phyloP scores from a whole-genome alignment of 53 echinoderm and acorn worm species.

The Stichopus horrens region DNA sequence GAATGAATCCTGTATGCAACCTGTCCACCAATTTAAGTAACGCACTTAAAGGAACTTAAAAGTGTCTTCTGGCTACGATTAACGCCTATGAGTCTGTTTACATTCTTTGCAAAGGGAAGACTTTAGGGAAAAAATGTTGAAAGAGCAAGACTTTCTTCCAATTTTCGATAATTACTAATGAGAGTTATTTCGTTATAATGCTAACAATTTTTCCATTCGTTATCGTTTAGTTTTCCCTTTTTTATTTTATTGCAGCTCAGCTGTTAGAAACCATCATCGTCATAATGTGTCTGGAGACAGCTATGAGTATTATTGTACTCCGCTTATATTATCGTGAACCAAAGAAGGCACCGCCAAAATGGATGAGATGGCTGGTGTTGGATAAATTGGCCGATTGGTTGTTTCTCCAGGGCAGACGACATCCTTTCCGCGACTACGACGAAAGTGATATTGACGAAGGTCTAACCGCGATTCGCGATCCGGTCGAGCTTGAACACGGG shows the following conservation, averaged over 20 bases:
- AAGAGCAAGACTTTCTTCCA: no score
- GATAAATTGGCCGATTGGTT: constrained; percentile 66
- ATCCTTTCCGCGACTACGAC: constrained; percentile 45
- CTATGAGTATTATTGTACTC: constrained; percentile 75
- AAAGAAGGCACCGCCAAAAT: constrained; percentile 52
- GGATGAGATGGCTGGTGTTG: constrained; percentile 72
- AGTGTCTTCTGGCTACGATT: no score
- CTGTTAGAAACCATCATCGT: constrained; percentile 75
- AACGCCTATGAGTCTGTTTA: no score
- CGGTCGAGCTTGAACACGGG: constrained; percentile 69
- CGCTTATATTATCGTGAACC: constrained; percentile 74
- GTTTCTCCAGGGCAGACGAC: constrained; percentile 56
- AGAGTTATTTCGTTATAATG: no score
- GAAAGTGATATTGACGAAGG: constrained; percentile 24
- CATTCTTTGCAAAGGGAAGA: no score
- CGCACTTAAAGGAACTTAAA: no score
- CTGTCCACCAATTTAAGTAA: no score
- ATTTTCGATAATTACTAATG: no score
- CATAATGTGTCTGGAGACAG: constrained; percentile 88
- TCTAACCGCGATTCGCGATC: constrained; percentile 46
- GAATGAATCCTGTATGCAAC: no score
- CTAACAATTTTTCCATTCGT: no score
- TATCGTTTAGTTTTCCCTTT: no score
- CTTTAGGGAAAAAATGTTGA: no score
- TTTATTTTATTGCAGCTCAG: constrained; percentile 53